phyloP scores from a whole-genome alignment of 2,888 invertebrate species.

The Atethmia centrago region DNA sequence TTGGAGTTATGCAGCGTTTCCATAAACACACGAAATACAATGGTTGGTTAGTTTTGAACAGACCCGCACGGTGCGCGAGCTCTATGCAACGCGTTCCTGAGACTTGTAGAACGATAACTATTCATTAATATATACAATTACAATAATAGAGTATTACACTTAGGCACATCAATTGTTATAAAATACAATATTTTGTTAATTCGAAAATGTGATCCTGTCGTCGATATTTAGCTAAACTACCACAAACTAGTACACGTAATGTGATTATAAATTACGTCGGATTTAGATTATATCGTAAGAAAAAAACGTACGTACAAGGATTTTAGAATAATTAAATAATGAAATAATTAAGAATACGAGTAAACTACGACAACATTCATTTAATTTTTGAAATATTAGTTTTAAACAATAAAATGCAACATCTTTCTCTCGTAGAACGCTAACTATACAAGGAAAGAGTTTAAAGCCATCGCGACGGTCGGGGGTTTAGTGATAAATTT shows the following conservation, averaged over 20 bases:
- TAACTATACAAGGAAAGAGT: constrained; percentile 84
- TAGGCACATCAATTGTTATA: constrained; percentile 91
- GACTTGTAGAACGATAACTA: constrained; percentile 79
- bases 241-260: constrained; percentile 82
- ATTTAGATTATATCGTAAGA: constrained; percentile 64
- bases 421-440: constrained; percentile 80
- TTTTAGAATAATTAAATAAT: constrained; percentile 63
- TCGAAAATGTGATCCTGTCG: constrained; percentile 86
- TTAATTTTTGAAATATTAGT: constrained; percentile 73
- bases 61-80: constrained; percentile 49
- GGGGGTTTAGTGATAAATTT: constrained; percentile 87
- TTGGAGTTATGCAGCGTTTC: constrained; percentile 71
- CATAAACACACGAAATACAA: constrained; percentile 72
- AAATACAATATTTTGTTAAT: constrained; percentile 87
- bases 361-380: constrained; percentile 82
- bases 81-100: constrained; percentile 71
- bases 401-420: constrained; percentile 79
- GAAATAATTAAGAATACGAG: constrained; percentile 70
- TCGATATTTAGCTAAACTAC: constrained; percentile 82
- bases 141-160: constrained; percentile 88
- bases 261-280: constrained; percentile 72
- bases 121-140: constrained; percentile 82
- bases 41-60: constrained; percentile 60
- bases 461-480: constrained; percentile 77
- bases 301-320: constrained; percentile 64